A percentile compares a stretch with the other conserved stretches of the same genome.
These are phyloP conservation scores for Drosophila nigrodunni DNA, from an alignment of 1,140 invertebrate genomes.

Conservation along the genomic window DNA sequence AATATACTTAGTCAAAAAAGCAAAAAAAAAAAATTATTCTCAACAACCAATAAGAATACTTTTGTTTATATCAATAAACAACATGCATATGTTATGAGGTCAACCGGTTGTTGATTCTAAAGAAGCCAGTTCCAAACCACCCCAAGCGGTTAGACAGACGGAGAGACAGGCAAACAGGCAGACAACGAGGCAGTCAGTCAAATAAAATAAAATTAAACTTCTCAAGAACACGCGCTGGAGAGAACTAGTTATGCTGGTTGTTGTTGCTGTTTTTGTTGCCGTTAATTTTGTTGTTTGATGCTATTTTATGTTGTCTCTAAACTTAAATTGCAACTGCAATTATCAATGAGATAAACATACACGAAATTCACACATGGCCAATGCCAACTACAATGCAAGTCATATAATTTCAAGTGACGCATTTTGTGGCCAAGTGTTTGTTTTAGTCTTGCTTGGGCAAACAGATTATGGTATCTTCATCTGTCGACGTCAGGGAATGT, in stretches of 20 bases:
- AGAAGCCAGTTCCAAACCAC: slow-evolving; percentile 25
- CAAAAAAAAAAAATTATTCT: background rate
- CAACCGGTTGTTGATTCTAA: slow-evolving; percentile 73
- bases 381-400: slow-evolving; percentile 19
- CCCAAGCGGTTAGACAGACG: slow-evolving; percentile 6
- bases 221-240: slow-evolving; percentile 12
- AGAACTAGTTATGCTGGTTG: slow-evolving; percentile 18
- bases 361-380: slow-evolving; percentile 27
- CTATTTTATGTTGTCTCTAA: slow-evolving; percentile 2
- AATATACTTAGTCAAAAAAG: background rate
- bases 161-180: background rate
- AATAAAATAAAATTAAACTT: background rate
- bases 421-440: slow-evolving; percentile 17
- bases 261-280: slow-evolving; percentile 1
- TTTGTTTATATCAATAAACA: slow-evolving; percentile 62
- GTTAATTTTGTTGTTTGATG: slow-evolving; percentile 10
- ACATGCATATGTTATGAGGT: slow-evolving; percentile 72
- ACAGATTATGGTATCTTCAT: slow-evolving; percentile 10
- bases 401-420: slow-evolving; percentile 25
- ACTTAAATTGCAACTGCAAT: slow-evolving; percentile 36
- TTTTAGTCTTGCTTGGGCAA: background rate
- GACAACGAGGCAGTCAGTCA: background rate
- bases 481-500: background rate
- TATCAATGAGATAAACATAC: slow-evolving; percentile 6
- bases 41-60: slow-evolving; percentile 64